Evolutionary conservation across 2,113 vertebrate genomes (phyloP).

Genomic region (Vulpes ferrilata): DNA sequence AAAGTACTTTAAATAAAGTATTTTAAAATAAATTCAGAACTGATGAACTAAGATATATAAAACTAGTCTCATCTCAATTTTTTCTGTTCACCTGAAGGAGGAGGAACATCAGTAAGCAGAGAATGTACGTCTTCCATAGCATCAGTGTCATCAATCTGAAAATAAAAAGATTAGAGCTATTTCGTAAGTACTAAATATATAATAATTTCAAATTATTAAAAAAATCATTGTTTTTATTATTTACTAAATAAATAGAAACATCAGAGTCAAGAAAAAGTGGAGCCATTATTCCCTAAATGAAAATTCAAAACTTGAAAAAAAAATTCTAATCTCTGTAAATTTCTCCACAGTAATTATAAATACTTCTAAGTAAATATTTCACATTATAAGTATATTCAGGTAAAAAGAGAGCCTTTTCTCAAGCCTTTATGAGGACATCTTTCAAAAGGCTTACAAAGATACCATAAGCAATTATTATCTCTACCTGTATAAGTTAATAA

Average conservation of each 20-base stretch:
- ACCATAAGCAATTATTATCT: not conserved
- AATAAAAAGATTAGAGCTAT: constrained; percentile 8
- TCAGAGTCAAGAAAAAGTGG: not conserved
- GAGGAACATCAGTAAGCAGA: constrained; percentile 94
- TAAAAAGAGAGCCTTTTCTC: not conserved
- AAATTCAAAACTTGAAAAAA: constrained; percentile 25
- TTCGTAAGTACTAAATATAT: not conserved
- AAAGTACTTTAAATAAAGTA: too few species aligned
- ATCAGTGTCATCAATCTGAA: constrained; percentile 98
- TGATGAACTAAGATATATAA: not conserved
- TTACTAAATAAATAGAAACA: constrained; percentile 5
- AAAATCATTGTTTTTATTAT: not conserved
- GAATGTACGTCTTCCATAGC: constrained; percentile 98
- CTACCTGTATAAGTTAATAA: constrained; percentile 25
- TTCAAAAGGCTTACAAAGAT: constrained; percentile 41
- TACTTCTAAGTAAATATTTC: constrained; percentile 50
- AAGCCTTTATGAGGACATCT: not conserved
- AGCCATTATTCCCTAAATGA: not conserved
- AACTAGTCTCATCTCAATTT: not conserved
- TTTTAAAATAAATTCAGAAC: too few species aligned
- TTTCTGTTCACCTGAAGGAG: constrained; percentile 91
- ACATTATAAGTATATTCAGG: not conserved
- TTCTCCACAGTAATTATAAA: not conserved
- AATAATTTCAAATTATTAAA: not conserved
- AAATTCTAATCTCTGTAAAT: not conserved